Base-by-base conservation (phyloP, 2,113 vertebrate genomes). In the Taxidea taxus region DNA sequence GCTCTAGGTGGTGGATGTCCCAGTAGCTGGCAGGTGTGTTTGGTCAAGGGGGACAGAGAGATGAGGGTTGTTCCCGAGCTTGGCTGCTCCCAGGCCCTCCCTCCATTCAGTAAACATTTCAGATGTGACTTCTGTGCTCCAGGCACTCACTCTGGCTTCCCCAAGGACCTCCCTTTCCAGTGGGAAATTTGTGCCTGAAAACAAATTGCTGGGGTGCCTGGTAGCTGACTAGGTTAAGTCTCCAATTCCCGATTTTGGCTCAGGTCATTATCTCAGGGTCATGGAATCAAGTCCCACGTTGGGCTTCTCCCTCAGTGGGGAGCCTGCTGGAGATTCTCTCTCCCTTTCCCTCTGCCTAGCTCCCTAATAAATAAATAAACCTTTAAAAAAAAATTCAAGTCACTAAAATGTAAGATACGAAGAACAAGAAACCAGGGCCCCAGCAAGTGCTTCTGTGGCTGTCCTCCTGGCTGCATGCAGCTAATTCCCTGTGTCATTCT, bases 81-180 rank as follows among this genome's bases (percentile, higher is more conserved):
- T 37, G 6, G 58, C 62, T 72, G 34, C 56, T 44, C 62, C 29
- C 27, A 13, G 34, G 27, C 29, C 49, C 13, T 21, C 0, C 7
- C 7, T 7, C 25, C 20, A 4, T 20, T 70, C 34, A 39, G 58
- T 21, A 56, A 47, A 58, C 37, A 27, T 49, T 51, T 25, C 11
- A 3, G 21, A 7, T 1, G 8, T 4, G 1, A 18, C 56, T 12
- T 68, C 66, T 23, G 0, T 2, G 12, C 18, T 21, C 62, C 37
- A 62, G 29, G 13, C 44, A 5, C 42, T 88, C 27, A 4, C 34
- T 39, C 47, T 0, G 0, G 20, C 34, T 72, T n/a, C 90, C 87
- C 20, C 31, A 49, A 75, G 68, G 47, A 60, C 49, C 23, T 56
- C 62, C 72, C 75, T 56, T 81, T 62, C 68, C 72, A 31, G 8